These are phyloP conservation scores for Gymnodraco acuticeps DNA, from an alignment of 2,797 vertebrate genomes.

Conservation along the genomic window DNA sequence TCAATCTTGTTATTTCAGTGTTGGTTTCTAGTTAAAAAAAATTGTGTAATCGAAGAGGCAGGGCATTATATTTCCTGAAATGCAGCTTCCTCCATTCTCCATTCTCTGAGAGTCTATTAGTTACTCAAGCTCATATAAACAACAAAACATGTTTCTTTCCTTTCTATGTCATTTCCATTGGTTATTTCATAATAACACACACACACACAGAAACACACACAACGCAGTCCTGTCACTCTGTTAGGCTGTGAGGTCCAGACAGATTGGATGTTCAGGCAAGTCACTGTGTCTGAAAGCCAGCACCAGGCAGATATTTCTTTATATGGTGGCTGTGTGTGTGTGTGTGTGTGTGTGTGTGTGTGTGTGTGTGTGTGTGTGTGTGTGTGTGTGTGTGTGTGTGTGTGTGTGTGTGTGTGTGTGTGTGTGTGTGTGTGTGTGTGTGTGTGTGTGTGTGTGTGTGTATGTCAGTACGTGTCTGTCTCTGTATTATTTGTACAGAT, in stretches of 20 bases:
- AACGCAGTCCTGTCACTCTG: slow-evolving; percentile 34
- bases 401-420: slow-evolving; percentile 28
- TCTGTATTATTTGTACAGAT: slow-evolving; percentile 51
- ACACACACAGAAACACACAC: slow-evolving; percentile 1
- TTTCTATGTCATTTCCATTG: background rate
- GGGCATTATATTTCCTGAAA: background rate
- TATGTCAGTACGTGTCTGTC: slow-evolving; percentile 25
- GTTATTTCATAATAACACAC: slow-evolving; percentile 1
- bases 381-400: slow-evolving; percentile 33
- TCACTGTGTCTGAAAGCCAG: slow-evolving; percentile 44
- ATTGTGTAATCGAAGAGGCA: too few relatives aligned
- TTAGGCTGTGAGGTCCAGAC: slow-evolving; percentile 65
- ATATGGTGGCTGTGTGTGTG: slow-evolving; percentile 26
- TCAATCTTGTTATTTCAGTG: slow-evolving; percentile 4
- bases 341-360: slow-evolving; percentile 18
- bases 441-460: slow-evolving; percentile 34
- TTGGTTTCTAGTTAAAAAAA: background rate
- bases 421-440: slow-evolving; percentile 31
- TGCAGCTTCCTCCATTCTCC: background rate
- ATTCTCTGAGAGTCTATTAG: background rate
- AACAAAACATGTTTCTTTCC: background rate
- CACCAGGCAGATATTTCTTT: slow-evolving; percentile 39
- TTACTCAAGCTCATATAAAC: background rate
- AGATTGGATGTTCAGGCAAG: slow-evolving; percentile 61
- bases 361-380: slow-evolving; percentile 30